Base-by-base conservation (phyloP, 2,113 vertebrate genomes). In the Hippocampus zosterae region DNA sequence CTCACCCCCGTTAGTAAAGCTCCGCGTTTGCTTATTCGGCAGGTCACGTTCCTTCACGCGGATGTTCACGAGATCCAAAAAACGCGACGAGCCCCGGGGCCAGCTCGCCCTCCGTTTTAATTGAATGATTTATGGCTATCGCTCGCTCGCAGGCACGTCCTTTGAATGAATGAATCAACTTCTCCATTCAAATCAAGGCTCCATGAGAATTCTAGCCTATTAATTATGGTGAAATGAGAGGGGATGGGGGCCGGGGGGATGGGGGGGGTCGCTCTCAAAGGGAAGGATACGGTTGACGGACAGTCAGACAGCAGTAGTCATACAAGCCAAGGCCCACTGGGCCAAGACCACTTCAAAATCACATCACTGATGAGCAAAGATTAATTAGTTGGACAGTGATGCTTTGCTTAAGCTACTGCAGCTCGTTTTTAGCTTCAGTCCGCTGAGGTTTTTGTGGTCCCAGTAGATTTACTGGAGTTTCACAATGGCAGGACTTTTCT, bases 81-180 rank as follows among this genome's bases (percentile, higher is more conserved):
- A 37, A 18, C 23, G 27, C 15, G 55, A 25, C n/a, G 10, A 37
- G 33, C 33, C 33, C 33, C 5, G 5, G 33, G 16, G 46, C 64
- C 70, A 42, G 74, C 70, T 66, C 57, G 8, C 29, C 12, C 8
- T 33, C 25, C 12, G 64, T 71, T 83, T 80, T 81, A 69, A 83
- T 65, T 84, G 88, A 83, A 90, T 80, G 81, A 88, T 87, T 81
- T 75, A 71, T 44, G 57, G 74, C 83, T 89, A 89, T 90, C 86
- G 16, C 82, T 74, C 73, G 59, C 80, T 85, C n/a, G 67, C 83
- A 90, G 87, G 73, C 79, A 72, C 70, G 64, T 57, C 29, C 63
- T 33, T 60, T 8, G 7, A 67, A 72, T 81, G 68, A 85, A 85
- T 72, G 67, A 85, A 84, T 77, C 76, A 77, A 68, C 65, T 75